A percentile compares a stretch with the other conserved stretches of the same genome.
Evolutionary conservation across 2,888 invertebrate species (phyloP).

Genomic region (Digitonthophagus gazella): DNA sequence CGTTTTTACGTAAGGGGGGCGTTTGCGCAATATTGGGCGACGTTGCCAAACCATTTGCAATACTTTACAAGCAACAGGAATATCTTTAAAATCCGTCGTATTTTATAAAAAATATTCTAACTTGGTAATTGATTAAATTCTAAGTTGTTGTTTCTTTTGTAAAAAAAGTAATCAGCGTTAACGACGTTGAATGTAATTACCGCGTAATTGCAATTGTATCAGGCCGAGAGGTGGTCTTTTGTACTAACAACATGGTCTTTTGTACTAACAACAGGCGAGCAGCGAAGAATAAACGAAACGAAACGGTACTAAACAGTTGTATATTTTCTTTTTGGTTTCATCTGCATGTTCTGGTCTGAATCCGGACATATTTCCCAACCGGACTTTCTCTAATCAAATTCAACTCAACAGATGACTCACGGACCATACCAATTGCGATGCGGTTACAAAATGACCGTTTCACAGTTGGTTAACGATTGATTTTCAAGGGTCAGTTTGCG

Average conservation of each 20-base stretch:
- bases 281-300: background rate
- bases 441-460: background rate
- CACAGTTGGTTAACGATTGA: background rate
- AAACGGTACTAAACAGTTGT: background rate
- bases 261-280: background rate
- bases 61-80: too few species aligned
- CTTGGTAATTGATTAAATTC: too few species aligned
- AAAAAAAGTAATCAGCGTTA: too few species aligned
- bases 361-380: background rate
- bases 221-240: too few species aligned
- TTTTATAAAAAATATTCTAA: too few species aligned
- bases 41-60: background rate
- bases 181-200: too few species aligned
- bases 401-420: background rate
- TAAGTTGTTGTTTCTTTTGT: too few species aligned
- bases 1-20: conserved; percentile 12
- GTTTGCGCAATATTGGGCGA: conserved; percentile 8
- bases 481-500: background rate
- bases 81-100: too few species aligned
- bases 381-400: background rate
- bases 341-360: background rate
- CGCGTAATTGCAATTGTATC: too few species aligned
- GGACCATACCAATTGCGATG: background rate
- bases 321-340: background rate
- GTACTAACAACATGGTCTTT: background rate